phyloP scores from a whole-genome alignment of 2,113 vertebrate genomes.

The Clarias magur region DNA sequence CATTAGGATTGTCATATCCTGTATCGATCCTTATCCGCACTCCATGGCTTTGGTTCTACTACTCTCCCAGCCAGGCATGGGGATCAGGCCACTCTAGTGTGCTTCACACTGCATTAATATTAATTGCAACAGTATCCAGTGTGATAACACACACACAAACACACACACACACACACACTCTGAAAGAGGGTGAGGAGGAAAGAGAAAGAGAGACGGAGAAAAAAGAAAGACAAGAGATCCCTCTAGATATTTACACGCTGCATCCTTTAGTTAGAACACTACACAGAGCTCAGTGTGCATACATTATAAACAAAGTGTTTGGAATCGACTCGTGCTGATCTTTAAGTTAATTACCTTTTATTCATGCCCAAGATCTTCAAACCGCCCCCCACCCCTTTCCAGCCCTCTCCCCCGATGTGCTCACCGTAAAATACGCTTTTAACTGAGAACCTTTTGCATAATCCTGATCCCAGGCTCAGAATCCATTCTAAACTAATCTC shows the following conservation, averaged over 20 bases:
- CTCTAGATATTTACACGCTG: slow-evolving; percentile 7
- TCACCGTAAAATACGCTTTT: neutral
- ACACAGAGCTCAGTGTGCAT: neutral
- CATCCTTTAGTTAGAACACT: slow-evolving; percentile 12
- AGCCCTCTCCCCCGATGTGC: neutral
- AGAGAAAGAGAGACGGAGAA: neutral
- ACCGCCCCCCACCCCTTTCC: neutral
- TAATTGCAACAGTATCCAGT: slow-evolving; percentile 73
- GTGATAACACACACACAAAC: slow-evolving; percentile 68
- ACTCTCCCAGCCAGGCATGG: slow-evolving; percentile 64
- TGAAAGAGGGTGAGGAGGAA: slow-evolving; percentile 3
- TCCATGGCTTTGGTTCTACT: slow-evolving; percentile 67
- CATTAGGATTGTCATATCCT: slow-evolving; percentile 77
- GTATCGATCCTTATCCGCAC: slow-evolving; percentile 68
- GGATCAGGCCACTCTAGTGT: slow-evolving; percentile 64
- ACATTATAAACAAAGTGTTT: slow-evolving; percentile 34
- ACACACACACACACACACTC: slow-evolving; percentile 61
- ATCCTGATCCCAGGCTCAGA: neutral
- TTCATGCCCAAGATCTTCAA: slow-evolving; percentile 32
- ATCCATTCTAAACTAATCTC: neutral
- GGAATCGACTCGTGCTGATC: slow-evolving; percentile 40
- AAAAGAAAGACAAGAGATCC: neutral
- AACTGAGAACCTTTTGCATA: too few species aligned
- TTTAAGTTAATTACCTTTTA: slow-evolving; percentile 53
- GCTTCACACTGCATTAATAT: slow-evolving; percentile 77